Conservation (phyloP, 2,113 vertebrate genomes). For the Zosterops japonicus region DNA sequence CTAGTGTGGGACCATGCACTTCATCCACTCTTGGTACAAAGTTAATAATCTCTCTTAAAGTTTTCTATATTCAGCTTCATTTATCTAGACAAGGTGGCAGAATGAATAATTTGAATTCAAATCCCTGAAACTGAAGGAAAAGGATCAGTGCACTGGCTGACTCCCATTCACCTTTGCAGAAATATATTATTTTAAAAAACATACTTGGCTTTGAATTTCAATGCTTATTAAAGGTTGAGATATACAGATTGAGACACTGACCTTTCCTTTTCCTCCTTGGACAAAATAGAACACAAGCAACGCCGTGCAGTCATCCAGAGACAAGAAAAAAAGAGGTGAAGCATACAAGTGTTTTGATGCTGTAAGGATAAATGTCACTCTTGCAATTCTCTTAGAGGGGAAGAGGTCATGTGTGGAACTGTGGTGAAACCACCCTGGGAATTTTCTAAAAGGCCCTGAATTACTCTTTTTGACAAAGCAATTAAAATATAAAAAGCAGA, state of each 20-base stretch:
- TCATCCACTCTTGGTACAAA: neutral
- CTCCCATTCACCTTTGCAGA: neutral
- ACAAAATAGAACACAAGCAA: neutral
- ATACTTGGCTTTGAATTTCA: neutral
- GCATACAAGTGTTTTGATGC: neutral
- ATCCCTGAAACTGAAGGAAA: neutral
- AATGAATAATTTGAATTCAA: constrained; percentile 15
- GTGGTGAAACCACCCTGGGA: neutral
- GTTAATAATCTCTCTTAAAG: constrained; percentile 10
- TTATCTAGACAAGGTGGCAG: neutral
- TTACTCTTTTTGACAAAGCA: constrained; percentile 50
- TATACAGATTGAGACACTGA: constrained; percentile 11
- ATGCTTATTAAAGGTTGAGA: constrained; percentile 10
- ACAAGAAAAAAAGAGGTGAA: neutral
- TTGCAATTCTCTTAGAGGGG: neutral
- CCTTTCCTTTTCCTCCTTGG: constrained; percentile 26
- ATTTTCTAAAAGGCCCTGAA: constrained; percentile 3
- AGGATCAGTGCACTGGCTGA: neutral
- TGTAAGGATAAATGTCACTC: constrained; percentile 9
- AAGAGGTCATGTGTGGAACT: constrained; percentile 1
- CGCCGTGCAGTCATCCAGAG: neutral
- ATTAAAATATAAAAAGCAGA: constrained; percentile 57
- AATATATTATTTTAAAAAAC: constrained; percentile 5
- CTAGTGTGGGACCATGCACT: neutral
- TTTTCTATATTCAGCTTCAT: constrained; percentile 6